Percentiles rank a stretch among this genome's conserved stretches.
phyloP scores from a whole-genome alignment of 2,888 invertebrate species.

The Argyresthia albistria region DNA sequence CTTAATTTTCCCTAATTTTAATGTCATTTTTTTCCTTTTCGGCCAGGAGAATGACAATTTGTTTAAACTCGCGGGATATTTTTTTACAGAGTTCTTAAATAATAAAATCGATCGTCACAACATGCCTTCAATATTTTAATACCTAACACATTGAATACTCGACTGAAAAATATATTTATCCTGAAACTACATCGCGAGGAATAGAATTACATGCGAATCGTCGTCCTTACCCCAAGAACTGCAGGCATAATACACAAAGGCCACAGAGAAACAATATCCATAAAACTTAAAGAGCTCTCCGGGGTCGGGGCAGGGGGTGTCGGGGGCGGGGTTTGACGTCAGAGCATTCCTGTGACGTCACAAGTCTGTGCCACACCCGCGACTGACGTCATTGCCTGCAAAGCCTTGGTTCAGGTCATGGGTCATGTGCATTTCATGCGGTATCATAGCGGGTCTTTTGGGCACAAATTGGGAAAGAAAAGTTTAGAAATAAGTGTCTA shows the following conservation, averaged over 20 bases:
- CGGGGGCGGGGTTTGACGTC: slow-evolving; percentile 56
- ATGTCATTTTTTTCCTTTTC: too few relatives aligned
- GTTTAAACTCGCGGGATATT: too few relatives aligned
- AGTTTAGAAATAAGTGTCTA: too few relatives aligned
- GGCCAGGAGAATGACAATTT: too few relatives aligned
- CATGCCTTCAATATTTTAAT: too few relatives aligned
- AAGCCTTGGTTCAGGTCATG: slow-evolving; percentile 16
- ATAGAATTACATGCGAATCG: slow-evolving; percentile 8
- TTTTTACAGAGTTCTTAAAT: too few relatives aligned
- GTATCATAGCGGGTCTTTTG: neutral
- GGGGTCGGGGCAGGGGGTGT: slow-evolving; percentile 23
- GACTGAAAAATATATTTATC: neutral
- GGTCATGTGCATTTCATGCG: neutral
- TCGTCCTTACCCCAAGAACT: slow-evolving; percentile 2
- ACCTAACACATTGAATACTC: too few relatives aligned
- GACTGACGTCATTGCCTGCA: slow-evolving; percentile 49
- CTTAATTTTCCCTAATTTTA: too few relatives aligned
- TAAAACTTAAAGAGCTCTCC: slow-evolving; percentile 29
- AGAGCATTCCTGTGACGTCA: slow-evolving; percentile 66
- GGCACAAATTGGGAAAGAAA: too few relatives aligned
- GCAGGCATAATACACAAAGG: slow-evolving; percentile 16
- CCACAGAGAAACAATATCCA: slow-evolving; percentile 41
- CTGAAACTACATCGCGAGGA: neutral
- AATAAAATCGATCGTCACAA: too few relatives aligned
- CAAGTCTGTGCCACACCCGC: slow-evolving; percentile 60